Percentiles rank a stretch among this genome's conserved stretches.
Conservation (phyloP, 2,888 invertebrate species). For the Cosmorhoe ocellata region DNA sequence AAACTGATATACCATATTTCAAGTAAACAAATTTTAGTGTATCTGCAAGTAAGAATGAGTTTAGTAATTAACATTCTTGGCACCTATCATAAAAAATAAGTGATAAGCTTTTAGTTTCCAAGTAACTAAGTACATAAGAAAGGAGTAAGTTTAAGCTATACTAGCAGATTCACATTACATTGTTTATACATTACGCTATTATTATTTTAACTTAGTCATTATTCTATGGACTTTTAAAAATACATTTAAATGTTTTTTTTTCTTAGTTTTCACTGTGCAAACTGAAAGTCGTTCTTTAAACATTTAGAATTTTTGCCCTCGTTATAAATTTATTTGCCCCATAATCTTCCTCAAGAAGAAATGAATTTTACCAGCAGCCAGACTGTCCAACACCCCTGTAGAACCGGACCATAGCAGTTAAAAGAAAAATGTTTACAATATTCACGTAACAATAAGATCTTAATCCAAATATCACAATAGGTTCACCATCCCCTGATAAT, state of each 20-base stretch:
- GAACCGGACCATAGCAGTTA: background rate
- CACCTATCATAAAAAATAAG: conserved; percentile 37
- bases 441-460: conserved; percentile 27
- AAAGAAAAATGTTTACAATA: conserved; percentile 9
- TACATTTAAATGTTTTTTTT: no score
- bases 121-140: conserved; percentile 41
- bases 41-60: conserved; percentile 49
- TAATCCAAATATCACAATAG: conserved; percentile 36
- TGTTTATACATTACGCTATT: no score
- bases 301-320: no score
- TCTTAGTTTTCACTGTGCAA: no score
- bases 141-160: conserved; percentile 28
- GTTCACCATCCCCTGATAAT: conserved; percentile 40
- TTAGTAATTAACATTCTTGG: conserved; percentile 74
- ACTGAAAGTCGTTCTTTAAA: no score
- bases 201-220: no score
- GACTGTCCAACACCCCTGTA: background rate
- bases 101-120: conserved; percentile 28
- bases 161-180: background rate
- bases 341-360: no score
- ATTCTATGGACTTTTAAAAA: no score
- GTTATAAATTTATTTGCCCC: no score
- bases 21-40: background rate
- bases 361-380: background rate
- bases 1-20: no score